Percentiles rank a stretch among this genome's conserved stretches.
Conservation (phyloP, 2,797 vertebrate genomes). For the Hephaestus fuliginosus region DNA sequence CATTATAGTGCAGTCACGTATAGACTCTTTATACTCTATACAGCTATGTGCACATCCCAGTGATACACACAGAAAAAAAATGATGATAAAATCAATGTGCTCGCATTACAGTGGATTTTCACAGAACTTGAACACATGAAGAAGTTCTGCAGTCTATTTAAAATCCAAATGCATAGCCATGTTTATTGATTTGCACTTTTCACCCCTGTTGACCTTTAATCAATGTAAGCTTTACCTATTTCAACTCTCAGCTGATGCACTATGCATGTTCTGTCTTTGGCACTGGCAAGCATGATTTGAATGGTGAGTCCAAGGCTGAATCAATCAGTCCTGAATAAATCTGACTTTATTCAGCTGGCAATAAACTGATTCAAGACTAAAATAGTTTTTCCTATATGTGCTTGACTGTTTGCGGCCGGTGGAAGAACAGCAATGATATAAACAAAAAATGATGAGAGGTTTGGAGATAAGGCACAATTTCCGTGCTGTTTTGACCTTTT, state of each 20-base stretch:
- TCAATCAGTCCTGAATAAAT: slow-evolving; percentile 65
- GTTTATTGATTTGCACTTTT: slow-evolving; percentile 62
- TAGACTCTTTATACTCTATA: slow-evolving; percentile 49
- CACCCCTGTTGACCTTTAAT: slow-evolving; percentile 59
- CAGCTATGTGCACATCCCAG: not conserved
- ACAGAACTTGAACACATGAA: slow-evolving; percentile 1
- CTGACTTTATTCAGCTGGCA: slow-evolving; percentile 54
- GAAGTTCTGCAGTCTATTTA: slow-evolving; percentile 22
- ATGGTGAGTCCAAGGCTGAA: slow-evolving; percentile 56
- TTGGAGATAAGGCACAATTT: slow-evolving; percentile 35
- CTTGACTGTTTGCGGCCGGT: slow-evolving; percentile 49
- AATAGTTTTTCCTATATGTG: slow-evolving; percentile 42
- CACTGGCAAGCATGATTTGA: slow-evolving; percentile 64
- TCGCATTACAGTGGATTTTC: slow-evolving; percentile 29
- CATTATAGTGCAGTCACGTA: slow-evolving; percentile 9
- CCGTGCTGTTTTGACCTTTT: slow-evolving; percentile 29
- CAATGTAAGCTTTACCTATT: slow-evolving; percentile 44
- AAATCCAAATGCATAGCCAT: slow-evolving; percentile 30
- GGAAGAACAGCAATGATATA: slow-evolving; percentile 27
- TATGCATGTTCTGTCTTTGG: slow-evolving; percentile 51
- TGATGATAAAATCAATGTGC: slow-evolving; percentile 21
- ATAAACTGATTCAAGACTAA: slow-evolving; percentile 63
- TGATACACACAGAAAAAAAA: slow-evolving; percentile 11
- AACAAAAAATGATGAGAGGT: slow-evolving; percentile 27
- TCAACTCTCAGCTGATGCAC: slow-evolving; percentile 50